Evolutionary conservation across 2,797 vertebrate species (phyloP), one percentile per base, ranked within the genome.

Genomic region (Chelon auratus): DNA sequence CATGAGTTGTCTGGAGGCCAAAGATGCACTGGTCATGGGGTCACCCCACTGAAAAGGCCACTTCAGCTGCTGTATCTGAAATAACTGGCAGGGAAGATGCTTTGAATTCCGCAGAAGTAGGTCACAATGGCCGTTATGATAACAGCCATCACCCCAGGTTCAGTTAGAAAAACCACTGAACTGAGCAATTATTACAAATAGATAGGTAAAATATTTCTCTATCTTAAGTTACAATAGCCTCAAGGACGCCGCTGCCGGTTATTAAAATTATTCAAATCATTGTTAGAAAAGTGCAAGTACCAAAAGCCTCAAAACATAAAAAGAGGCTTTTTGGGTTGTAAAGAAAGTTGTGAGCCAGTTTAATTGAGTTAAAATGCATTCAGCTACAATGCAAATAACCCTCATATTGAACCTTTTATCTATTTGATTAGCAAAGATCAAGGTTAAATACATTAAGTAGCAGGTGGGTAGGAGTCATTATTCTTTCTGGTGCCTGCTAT

Each of bases 51-150:
- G 52, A 82, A 70, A 81, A 37, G n/a, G 5, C 58, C 50, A 45
- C 58, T 59, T 87, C 33, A 72, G 77, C 75, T 75, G 72, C 77
- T 81, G 6, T 14, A 55, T 66, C 80, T 77, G 71, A 84, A 89
- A 87, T 80, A 85, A 79, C 65, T 80, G 24, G 56, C 10, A 6
- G 18, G 54, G 69, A 18, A 78, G 63, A 84, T 84, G 53, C 70
- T 81, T 84, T 70, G 67, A 81, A 87, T 86, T 82, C 82, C 68
- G 55, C 42, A 61, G n/a, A 71, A 56, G 58, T 64, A 56, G 69
- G 69, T 80, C 59, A 60, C 53, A 17, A 12, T 68, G 51, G 20
- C 45, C 52, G 26, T 59, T 14, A 45, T 14, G 13, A 75, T 55
- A 17, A 52, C 50, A 36, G 40, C 4, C 20, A 39, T 61, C 54